These are phyloP conservation scores for Equus quagga DNA, from an alignment of 2,113 vertebrate species.

Conservation along the genomic window DNA sequence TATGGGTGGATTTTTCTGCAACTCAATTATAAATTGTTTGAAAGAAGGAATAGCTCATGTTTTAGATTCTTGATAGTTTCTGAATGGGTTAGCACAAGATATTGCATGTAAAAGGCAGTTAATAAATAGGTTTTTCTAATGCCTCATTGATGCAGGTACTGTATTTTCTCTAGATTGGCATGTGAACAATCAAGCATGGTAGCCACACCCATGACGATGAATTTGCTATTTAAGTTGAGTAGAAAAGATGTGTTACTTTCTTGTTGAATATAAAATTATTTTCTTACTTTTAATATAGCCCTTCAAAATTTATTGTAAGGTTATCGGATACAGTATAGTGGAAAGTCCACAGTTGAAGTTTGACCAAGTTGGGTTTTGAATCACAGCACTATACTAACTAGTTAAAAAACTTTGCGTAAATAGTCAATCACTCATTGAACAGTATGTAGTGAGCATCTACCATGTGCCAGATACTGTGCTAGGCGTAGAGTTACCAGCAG, in stretches of 20 bases:
- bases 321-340: not conserved
- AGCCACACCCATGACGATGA: not conserved
- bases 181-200: not conserved
- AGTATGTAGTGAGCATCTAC: not conserved
- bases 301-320: not conserved
- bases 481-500: not conserved
- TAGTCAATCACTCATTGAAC: not conserved
- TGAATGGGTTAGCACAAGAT: not conserved
- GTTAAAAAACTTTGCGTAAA: not conserved
- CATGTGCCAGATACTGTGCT: not conserved
- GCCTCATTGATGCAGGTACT: not conserved
- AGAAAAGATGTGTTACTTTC: not conserved
- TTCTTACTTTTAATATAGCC: not conserved
- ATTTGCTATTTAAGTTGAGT: not conserved
- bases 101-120: not conserved
- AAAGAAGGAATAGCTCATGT: not conserved
- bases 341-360: not conserved
- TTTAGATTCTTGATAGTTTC: constrained; percentile 17
- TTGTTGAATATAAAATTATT: constrained; percentile 25
- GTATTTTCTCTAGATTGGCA: not conserved
- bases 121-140: not conserved
- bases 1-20: not conserved
- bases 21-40: not conserved
- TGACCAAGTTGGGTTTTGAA: not conserved
- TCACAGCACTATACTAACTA: not conserved